Base-by-base conservation (phyloP, 1,140 invertebrate genomes). In the Pseudoatta argentina region DNA sequence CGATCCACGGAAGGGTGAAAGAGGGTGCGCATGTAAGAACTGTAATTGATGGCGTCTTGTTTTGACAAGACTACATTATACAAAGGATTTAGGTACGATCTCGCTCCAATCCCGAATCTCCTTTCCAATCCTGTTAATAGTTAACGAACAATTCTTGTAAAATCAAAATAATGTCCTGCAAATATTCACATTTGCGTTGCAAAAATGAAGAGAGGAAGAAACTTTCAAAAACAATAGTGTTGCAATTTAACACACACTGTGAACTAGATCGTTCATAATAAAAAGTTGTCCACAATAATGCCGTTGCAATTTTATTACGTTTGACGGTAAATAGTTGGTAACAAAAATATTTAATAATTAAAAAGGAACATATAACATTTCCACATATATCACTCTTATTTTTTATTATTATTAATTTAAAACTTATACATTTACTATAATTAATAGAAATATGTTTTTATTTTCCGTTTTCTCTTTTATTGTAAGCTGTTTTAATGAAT, bases 41-140 rank as follows among this genome's bases (percentile, higher is more conserved):
- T 69, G 48, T 89, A 89, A 89, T 89, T 89, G 72, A 89, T 86
- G 73, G 77, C 64, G 39, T 64, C 64, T 72, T 82, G 85, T 89
- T 86, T 89, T 87, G 88, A 86, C 87, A 83, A 77, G 44, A 77
- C 81, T 75, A 66, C 53, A 75, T 82, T 86, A 89, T 44, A 55
- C 30, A n/a, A 34, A 69, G 77, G 10, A 71, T 44, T 57, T 53
- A 71, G 66, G 77, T 71, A 71, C 64, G 78, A 57, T 81, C 66
- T 39, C 44, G 66, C 48, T 71, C 66, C 53, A 16, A 16, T 71
- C 64, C 21, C 8, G 6, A 71, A 39, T 27, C 34, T 39, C 34
- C 34, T 81, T 71, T 39, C 7, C 16, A 39, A 18, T 21, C 39
- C 8, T 30, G 16, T 0, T 34, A 69, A 21, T 10, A 61, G 10